phyloP scores from a whole-genome alignment of 2,888 invertebrate species.

The Hymenopus coronatus region DNA sequence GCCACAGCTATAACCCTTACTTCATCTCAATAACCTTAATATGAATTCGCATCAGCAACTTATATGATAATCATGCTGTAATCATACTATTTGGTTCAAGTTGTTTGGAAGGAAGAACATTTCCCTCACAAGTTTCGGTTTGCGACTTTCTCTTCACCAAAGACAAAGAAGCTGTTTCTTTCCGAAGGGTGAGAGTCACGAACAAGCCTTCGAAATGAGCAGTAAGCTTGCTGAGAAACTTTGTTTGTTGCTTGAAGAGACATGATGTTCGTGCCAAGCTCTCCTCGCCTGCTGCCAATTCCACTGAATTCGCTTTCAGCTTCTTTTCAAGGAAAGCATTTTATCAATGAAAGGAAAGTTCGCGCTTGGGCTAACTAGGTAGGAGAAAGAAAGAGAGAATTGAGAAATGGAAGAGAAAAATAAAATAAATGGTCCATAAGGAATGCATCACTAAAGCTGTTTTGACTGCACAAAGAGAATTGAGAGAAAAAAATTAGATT shows the following conservation, averaged over 20 bases:
- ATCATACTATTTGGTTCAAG: too few relatives aligned
- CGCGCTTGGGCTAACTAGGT: slow-evolving; percentile 5
- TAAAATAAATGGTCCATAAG: not conserved
- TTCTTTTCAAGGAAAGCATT: not conserved
- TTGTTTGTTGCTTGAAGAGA: not conserved
- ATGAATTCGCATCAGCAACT: too few relatives aligned
- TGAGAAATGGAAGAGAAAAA: not conserved
- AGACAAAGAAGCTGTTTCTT: too few relatives aligned
- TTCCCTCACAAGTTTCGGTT: too few relatives aligned
- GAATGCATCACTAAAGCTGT: not conserved
- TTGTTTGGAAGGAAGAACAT: too few relatives aligned
- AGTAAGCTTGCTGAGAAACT: not conserved
- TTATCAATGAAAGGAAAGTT: slow-evolving; percentile 19
- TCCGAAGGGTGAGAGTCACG: not conserved
- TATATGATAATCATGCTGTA: too few relatives aligned
- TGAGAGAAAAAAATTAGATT: too few relatives aligned
- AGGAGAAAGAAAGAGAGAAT: not conserved
- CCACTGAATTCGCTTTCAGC: slow-evolving; percentile 17
- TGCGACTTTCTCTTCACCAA: too few relatives aligned
- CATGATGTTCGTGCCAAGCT: not conserved
- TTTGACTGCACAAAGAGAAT: not conserved
- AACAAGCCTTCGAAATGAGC: not conserved
- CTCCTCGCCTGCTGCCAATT: not conserved
- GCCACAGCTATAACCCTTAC: too few relatives aligned
- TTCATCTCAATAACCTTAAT: too few relatives aligned